A percentile compares a stretch with the other conserved stretches of the same genome.
These are phyloP conservation scores for Actenoides hombroni DNA, from an alignment of 2,113 vertebrate genomes.

Conservation along the genomic window DNA sequence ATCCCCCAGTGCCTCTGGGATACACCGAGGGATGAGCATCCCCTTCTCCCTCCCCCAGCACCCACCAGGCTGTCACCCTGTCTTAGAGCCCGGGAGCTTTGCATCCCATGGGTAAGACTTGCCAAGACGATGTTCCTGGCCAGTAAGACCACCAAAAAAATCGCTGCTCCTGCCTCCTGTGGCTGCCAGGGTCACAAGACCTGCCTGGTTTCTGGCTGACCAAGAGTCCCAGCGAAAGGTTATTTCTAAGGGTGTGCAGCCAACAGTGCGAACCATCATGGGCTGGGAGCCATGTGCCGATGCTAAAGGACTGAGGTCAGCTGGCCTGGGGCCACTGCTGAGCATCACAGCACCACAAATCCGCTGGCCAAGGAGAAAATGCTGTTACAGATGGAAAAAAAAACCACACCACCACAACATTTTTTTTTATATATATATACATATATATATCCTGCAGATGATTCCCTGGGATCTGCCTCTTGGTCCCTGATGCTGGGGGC, in stretches of 20 bases:
- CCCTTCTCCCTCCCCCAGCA: background rate
- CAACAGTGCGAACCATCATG: background rate
- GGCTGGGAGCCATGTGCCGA: background rate
- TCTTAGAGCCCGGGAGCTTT: background rate
- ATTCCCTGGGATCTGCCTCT: background rate
- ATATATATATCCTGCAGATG: background rate
- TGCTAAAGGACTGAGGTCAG: background rate
- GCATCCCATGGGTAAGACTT: rapidly evolving
- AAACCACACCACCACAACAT: background rate
- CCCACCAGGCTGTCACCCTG: background rate
- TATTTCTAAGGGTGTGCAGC: background rate
- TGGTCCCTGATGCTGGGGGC: rapidly evolving
- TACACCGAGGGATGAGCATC: background rate
- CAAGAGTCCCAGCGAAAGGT: background rate
- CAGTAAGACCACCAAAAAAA: background rate
- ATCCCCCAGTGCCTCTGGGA: rapidly evolving
- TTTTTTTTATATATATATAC: background rate
- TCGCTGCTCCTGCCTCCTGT: rapidly evolving
- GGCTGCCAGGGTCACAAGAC: background rate
- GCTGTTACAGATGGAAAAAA: too few relatives aligned
- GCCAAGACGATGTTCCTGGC: rapidly evolving
- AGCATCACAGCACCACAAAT: background rate
- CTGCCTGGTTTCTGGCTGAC: background rate
- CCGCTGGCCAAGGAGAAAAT: background rate
- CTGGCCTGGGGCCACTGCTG: background rate